Percentiles rank a stretch among this genome's conserved stretches.
Conservation (phyloP, 2,797 vertebrate genomes). For the Rhynchonycteris naso region DNA sequence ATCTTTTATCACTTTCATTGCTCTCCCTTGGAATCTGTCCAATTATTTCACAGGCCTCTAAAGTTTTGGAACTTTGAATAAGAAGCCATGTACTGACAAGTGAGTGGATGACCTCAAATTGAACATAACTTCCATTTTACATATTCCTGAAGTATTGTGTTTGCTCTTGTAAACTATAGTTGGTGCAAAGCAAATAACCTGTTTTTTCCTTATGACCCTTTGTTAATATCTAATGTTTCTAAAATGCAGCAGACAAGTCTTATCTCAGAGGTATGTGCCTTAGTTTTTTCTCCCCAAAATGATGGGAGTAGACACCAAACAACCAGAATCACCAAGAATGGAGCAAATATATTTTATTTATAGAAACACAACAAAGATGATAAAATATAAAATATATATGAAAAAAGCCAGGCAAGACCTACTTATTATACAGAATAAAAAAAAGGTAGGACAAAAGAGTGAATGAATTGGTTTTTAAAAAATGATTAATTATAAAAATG, state of each 20-base stretch:
- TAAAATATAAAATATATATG: background rate
- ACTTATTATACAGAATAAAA: background rate
- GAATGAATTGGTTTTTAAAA: background rate
- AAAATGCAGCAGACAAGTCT: background rate
- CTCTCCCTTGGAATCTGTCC: constrained; percentile 67
- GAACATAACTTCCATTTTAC: background rate
- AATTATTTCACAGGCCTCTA: constrained; percentile 63
- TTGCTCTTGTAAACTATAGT: constrained; percentile 42
- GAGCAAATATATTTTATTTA: background rate
- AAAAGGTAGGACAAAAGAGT: background rate
- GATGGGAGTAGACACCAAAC: background rate
- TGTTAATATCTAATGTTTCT: background rate
- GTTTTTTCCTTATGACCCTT: background rate
- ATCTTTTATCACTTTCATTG: constrained; percentile 79
- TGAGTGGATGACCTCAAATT: constrained; percentile 47
- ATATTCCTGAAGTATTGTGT: constrained; percentile 8
- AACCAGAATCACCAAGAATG: background rate
- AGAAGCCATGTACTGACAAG: constrained; percentile 61
- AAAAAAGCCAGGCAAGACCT: background rate
- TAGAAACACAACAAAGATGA: background rate
- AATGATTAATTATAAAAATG: background rate
- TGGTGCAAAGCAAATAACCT: constrained; percentile 54
- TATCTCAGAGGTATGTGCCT: background rate
- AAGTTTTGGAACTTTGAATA: constrained; percentile 65
- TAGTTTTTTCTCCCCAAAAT: constrained; percentile 37